Evolutionary conservation across 2,888 invertebrate species (phyloP).

Genomic region (Melanchra persicariae): DNA sequence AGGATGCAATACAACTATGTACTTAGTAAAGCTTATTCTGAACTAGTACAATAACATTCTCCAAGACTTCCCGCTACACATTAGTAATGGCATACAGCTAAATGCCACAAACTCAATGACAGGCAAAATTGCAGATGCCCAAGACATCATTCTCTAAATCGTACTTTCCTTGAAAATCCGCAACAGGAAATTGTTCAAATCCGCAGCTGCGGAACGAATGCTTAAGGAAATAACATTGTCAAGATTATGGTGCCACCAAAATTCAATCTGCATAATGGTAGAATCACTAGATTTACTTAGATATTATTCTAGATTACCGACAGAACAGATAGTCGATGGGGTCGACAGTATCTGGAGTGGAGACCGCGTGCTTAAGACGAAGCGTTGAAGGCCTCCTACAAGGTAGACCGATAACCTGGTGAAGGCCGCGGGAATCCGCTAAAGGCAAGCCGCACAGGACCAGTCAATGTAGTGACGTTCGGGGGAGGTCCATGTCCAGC

Average conservation of each 20-base stretch:
- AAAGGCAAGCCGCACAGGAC: too few species aligned
- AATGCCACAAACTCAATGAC: neutral
- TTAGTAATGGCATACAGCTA: neutral
- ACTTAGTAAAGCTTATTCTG: neutral
- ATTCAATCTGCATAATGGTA: too few species aligned
- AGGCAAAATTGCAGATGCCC: neutral
- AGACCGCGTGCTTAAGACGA: too few species aligned
- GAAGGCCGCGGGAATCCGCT: too few species aligned
- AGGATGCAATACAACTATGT: neutral
- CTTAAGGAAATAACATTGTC: constrained; percentile 51
- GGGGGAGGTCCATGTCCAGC: too few species aligned
- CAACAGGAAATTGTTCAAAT: constrained; percentile 39
- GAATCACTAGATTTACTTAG: too few species aligned
- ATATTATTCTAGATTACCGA: too few species aligned
- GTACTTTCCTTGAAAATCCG: constrained; percentile 31
- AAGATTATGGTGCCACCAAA: constrained; percentile 12
- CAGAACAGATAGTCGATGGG: too few species aligned
- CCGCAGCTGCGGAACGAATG: constrained; percentile 19
- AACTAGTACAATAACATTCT: neutral
- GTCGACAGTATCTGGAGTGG: too few species aligned
- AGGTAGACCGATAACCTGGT: too few species aligned
- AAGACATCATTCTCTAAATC: constrained; percentile 4
- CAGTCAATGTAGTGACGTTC: too few species aligned
- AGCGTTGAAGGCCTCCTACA: too few species aligned
- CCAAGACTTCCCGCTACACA: neutral